phyloP scores from a whole-genome alignment of 2,113 vertebrate species.

The Aythya baeri region DNA sequence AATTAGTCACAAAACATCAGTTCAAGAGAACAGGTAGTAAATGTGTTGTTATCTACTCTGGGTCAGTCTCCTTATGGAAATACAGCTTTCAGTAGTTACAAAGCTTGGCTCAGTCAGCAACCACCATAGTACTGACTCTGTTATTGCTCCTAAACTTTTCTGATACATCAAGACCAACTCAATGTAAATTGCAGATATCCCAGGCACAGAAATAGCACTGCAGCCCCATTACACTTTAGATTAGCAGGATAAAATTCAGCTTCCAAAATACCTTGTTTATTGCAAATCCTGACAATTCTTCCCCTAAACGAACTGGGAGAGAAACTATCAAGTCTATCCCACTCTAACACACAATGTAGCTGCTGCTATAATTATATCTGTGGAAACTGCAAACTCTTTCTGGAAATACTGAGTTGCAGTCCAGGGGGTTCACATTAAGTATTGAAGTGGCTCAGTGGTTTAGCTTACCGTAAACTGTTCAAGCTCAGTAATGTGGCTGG shows the following conservation, averaged over 20 bases:
- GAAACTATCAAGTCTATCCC: not conserved
- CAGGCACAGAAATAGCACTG: not conserved
- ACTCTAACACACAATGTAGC: not conserved
- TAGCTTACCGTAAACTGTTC: not conserved
- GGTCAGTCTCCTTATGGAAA: accelerated
- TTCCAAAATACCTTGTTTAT: not conserved
- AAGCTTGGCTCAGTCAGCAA: not conserved
- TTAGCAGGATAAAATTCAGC: not conserved
- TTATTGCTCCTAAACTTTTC: not conserved
- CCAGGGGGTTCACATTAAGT: not conserved
- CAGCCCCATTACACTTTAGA: not conserved
- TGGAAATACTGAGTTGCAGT: not conserved
- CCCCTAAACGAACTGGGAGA: not conserved
- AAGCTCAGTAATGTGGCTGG: not conserved
- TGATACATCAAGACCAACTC: not conserved
- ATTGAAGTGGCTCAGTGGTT: not conserved
- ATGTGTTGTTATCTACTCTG: not conserved
- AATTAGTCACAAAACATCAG: not conserved
- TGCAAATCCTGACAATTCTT: not conserved
- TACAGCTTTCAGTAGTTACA: not conserved
- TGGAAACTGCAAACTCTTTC: not conserved
- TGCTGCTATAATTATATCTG: not conserved
- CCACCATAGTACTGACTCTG: not conserved
- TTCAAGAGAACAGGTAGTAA: not conserved
- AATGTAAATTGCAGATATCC: not conserved